Percentiles rank a stretch among this genome's conserved stretches.
Evolutionary conservation across 2,888 invertebrate genomes (phyloP).

Genomic region (Scaptomyza parva): DNA sequence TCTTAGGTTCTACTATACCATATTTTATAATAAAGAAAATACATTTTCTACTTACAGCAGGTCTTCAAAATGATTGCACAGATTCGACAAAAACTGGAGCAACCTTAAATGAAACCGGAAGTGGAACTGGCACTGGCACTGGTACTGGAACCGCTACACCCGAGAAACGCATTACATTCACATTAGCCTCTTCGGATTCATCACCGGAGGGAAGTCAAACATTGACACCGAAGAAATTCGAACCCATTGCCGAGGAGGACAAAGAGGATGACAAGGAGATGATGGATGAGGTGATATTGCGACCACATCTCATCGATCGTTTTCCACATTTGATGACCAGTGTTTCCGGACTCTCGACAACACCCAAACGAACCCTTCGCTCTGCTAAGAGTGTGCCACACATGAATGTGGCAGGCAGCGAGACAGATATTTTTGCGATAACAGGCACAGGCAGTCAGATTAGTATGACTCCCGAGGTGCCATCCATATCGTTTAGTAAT

Average conservation of each 20-base stretch:
- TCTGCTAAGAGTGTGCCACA: slow-evolving; percentile 84
- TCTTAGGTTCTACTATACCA: no score
- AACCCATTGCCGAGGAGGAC: slow-evolving; percentile 82
- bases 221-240: slow-evolving; percentile 80
- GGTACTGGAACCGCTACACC: slow-evolving; percentile 15
- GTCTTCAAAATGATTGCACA: slow-evolving; percentile 64
- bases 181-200: slow-evolving; percentile 76
- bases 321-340: slow-evolving; percentile 75
- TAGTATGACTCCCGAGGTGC: slow-evolving; percentile 85
- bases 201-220: slow-evolving; percentile 82
- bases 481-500: slow-evolving; percentile 84
- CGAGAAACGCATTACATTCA: slow-evolving; percentile 83
- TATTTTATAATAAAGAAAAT: no score
- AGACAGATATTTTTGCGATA: slow-evolving; percentile 84
- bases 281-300: slow-evolving; percentile 79
- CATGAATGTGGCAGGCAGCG: slow-evolving; percentile 82
- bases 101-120: slow-evolving; percentile 5
- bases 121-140: neutral
- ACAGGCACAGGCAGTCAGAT: slow-evolving; percentile 82
- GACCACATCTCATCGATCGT: slow-evolving; percentile 81
- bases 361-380: slow-evolving; percentile 78
- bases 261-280: slow-evolving; percentile 59
- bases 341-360: slow-evolving; percentile 24
- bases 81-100: slow-evolving; percentile 52
- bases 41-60: slow-evolving; percentile 41